A percentile compares a stretch with the other conserved stretches of the same genome.
Conservation (phyloP, 2,888 invertebrate species). For the Protula sp. region DNA sequence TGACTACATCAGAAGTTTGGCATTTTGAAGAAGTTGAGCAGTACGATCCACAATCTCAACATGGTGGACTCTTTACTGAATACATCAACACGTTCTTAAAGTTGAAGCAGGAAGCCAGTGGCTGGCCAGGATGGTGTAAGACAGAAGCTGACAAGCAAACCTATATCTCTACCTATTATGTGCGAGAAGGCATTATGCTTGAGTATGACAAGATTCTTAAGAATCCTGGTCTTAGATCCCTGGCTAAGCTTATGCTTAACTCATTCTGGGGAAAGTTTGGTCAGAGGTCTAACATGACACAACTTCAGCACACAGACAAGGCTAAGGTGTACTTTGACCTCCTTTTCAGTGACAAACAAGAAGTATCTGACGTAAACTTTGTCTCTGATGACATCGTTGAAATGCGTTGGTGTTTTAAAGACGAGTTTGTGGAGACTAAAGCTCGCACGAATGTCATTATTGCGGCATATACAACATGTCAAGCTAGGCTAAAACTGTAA, state of each 20-base stretch:
- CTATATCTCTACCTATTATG: conserved; percentile 22
- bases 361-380: background rate
- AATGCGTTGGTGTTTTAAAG: background rate
- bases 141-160: conserved; percentile 19
- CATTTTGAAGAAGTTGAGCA: background rate
- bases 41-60: too few species aligned
- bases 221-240: conserved; percentile 23
- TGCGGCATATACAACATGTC: conserved; percentile 46
- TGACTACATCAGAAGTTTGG: background rate
- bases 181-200: conserved; percentile 22
- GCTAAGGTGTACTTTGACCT: background rate
- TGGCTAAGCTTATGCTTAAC: conserved; percentile 26
- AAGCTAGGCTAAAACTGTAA: conserved; percentile 43
- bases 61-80: conserved; percentile 27
- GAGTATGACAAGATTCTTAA: conserved; percentile 16
- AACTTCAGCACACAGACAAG: background rate
- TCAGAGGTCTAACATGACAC: conserved; percentile 1
- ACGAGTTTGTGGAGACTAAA: background rate
- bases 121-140: conserved; percentile 19
- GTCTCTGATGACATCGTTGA: background rate
- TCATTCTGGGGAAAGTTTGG: conserved; percentile 30
- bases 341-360: background rate
- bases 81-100: conserved; percentile 32
- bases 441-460: conserved; percentile 23
- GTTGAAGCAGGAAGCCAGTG: conserved; percentile 24